Base-by-base conservation (phyloP, 2,113 vertebrate species). In the Cariama cristata region DNA sequence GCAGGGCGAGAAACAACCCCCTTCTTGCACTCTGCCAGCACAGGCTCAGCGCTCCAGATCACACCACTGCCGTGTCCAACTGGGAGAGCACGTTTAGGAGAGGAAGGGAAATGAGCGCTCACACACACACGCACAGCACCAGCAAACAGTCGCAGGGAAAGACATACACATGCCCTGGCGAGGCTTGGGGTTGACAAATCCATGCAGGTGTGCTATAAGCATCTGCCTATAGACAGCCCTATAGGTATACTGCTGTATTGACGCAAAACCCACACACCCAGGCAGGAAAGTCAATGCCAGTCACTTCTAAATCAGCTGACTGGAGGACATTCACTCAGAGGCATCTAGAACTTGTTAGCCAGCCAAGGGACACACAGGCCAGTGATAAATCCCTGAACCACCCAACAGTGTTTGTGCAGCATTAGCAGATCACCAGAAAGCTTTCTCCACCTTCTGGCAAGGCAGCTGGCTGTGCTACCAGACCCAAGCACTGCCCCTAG, bases 61-160 rank as follows among this genome's bases (percentile, higher is more conserved):
- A 32, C 1, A 1, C 68, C 2, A 7, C 59, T 27, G n/a, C 38
- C 3, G 2, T 2, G 11, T 18, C 47, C 19, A 45, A 18, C 11
- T 11, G 26, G 38, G 63, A 59, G 32, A 35, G 35, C 53, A 35
- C 5, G 5, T 19, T 15, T 30, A 20, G 59, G 32, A 44, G 24
- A n/a, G 26, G 47, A 35, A 72, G 58, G 38, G 56, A 44, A 63
- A 20, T 1, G 4, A 75, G 60, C 23, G 30, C 28, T 49, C 9
- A 3, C 35, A 74, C 17, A 22, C 42, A 13, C 42, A 38, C 38
- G 8, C 38, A 6, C 24, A 50, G 28, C 8, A 3, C 44, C 52
- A 56, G 52, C 72, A 50, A 47, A 53, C 26, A 5, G 47, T 4
- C 12, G 32, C 23, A 40, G 24, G 40, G 23, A 33, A 38, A 55